Conservation (phyloP, 2,113 vertebrate genomes). For the Miniopterus natalensis region DNA sequence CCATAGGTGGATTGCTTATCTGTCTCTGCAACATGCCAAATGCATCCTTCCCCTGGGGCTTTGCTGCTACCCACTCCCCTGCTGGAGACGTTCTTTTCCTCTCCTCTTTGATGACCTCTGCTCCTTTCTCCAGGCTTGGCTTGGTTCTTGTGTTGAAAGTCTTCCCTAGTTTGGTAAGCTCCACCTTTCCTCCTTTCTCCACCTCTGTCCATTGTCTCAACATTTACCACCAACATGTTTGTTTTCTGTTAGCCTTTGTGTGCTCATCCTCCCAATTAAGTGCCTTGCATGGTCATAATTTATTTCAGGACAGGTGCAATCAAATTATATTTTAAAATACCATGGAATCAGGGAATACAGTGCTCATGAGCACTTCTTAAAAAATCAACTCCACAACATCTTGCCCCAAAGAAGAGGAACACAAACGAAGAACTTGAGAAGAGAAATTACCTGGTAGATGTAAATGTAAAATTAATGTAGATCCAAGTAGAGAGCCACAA, state of each 20-base stretch:
- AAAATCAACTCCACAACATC: background rate
- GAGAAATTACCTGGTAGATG: background rate
- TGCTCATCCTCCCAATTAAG: background rate
- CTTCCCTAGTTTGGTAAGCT: background rate
- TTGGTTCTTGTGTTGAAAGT: background rate
- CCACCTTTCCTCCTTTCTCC: background rate
- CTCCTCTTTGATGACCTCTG: background rate
- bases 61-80: background rate
- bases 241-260: background rate
- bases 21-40: background rate
- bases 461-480: constrained; percentile 17
- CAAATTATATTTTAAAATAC: background rate
- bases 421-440: background rate
- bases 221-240: background rate
- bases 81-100: background rate
- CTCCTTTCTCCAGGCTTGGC: background rate
- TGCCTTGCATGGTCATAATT: background rate
- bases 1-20: background rate
- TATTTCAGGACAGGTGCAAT: background rate
- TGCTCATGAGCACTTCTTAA: background rate
- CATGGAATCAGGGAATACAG: background rate
- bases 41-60: background rate
- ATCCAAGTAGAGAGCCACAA: background rate
- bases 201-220: background rate
- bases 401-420: background rate